Evolutionary conservation across 2,888 invertebrate species (phyloP).

Genomic region (Heliconius sara): DNA sequence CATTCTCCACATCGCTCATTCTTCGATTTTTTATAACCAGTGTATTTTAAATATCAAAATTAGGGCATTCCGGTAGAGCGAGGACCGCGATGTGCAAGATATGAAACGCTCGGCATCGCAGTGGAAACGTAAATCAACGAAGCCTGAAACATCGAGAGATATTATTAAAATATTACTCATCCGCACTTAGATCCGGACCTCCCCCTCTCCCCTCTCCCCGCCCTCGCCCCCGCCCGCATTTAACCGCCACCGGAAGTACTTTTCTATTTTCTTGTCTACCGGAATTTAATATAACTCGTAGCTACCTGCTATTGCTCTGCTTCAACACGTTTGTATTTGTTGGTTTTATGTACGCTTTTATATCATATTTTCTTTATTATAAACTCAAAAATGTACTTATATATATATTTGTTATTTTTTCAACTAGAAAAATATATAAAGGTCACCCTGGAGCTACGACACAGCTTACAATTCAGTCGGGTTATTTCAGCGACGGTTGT

Average conservation of each 20-base stretch:
- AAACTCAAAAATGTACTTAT: no score
- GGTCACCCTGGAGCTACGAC: no score
- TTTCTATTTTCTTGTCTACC: conserved; percentile 25
- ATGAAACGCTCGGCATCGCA: background rate
- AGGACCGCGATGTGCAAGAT: background rate
- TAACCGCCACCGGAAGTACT: conserved; percentile 15
- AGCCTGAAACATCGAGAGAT: conserved; percentile 27
- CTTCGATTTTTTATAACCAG: no score
- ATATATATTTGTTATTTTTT: no score
- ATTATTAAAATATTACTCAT: conserved; percentile 31
- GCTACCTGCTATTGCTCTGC: conserved; percentile 8
- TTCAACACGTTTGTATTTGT: background rate
- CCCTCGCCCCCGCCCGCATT: background rate
- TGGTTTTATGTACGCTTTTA: background rate
- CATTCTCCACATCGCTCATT: no score
- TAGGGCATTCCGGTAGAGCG: no score
- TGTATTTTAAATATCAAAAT: no score
- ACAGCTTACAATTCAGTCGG: no score
- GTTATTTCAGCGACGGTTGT: no score
- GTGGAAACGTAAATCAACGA: background rate
- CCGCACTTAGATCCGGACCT: conserved; percentile 24
- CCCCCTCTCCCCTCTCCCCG: background rate
- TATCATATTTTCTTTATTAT: background rate
- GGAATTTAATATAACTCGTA: conserved; percentile 20
- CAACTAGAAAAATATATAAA: no score